Percentiles rank a stretch among this genome's conserved stretches.
These are phyloP conservation scores for Parasteatoda lunata DNA, from an alignment of 2,888 invertebrate genomes.

Conservation along the genomic window DNA sequence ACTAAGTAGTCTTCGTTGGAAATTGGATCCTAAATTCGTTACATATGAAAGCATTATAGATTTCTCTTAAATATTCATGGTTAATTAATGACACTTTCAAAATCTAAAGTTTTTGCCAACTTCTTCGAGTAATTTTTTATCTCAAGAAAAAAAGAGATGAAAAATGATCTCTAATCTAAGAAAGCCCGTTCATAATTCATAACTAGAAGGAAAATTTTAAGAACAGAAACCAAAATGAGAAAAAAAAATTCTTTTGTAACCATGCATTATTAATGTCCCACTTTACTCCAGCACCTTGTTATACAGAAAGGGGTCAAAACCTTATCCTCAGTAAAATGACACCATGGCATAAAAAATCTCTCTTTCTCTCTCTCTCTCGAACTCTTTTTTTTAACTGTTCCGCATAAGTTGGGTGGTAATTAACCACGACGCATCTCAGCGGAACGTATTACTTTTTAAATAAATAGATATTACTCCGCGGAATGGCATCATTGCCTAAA, in stretches of 20 bases:
- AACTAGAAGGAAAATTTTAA: slow-evolving; percentile 1
- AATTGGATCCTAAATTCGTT: too few species aligned
- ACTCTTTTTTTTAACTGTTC: neutral
- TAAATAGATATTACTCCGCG: slow-evolving; percentile 46
- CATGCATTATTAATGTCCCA: slow-evolving; percentile 25
- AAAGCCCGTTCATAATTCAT: slow-evolving; percentile 7
- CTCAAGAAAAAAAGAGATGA: neutral
- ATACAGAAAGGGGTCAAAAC: slow-evolving; percentile 17
- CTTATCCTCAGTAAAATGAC: neutral
- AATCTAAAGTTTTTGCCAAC: neutral
- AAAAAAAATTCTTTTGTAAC: slow-evolving; percentile 5
- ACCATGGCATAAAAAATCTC: neutral
- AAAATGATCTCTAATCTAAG: slow-evolving; percentile 4
- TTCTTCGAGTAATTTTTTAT: neutral
- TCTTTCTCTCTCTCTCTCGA: too few species aligned
- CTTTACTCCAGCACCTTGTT: slow-evolving; percentile 9
- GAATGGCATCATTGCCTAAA: neutral
- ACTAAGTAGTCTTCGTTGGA: too few species aligned
- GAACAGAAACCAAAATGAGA: neutral
- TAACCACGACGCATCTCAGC: slow-evolving; percentile 26
- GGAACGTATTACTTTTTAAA: slow-evolving; percentile 43
- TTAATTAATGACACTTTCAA: neutral
- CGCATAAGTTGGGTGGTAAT: slow-evolving; percentile 29
- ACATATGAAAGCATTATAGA: too few species aligned
- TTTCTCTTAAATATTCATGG: neutral